Percentiles rank a stretch among this genome's conserved stretches.
Conservation (phyloP, 2,113 vertebrate species). For the Candoia aspera region DNA sequence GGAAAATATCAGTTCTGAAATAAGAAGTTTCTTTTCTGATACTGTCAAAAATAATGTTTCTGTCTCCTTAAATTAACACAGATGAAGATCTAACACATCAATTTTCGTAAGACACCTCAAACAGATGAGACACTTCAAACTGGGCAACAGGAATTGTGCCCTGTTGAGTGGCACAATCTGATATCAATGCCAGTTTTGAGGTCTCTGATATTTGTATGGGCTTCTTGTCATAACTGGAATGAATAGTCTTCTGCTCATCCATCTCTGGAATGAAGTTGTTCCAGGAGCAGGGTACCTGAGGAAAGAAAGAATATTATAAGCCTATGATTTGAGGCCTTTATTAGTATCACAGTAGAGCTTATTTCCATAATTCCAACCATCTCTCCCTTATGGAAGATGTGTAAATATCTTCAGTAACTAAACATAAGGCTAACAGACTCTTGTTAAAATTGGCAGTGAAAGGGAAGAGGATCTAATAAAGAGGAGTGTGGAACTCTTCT, state of each 20-base stretch:
- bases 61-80: conserved; percentile 30
- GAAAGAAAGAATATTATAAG: not conserved
- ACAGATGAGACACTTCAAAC: conserved; percentile 3
- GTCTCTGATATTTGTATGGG: not conserved
- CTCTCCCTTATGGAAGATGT: no score
- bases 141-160: no score
- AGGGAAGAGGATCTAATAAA: not conserved
- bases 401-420: not conserved
- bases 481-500: not conserved
- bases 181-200: not conserved
- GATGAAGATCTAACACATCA: conserved; percentile 29
- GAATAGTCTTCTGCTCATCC: not conserved
- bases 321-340: not conserved
- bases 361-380: no score
- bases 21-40: not conserved
- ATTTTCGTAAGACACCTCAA: conserved; percentile 33
- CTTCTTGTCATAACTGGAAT: not conserved
- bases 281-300: no score
- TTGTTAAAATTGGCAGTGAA: not conserved
- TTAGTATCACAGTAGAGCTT: no score
- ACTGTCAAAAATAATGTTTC: conserved; percentile 44
- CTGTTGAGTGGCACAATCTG: no score
- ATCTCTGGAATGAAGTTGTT: not conserved
- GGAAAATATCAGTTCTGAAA: conserved; percentile 4
- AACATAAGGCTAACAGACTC: not conserved